A percentile compares a stretch with the other conserved stretches of the same genome.
Evolutionary conservation across 2,113 vertebrate species (phyloP).

Genomic region (Corynorhinus townsendii): DNA sequence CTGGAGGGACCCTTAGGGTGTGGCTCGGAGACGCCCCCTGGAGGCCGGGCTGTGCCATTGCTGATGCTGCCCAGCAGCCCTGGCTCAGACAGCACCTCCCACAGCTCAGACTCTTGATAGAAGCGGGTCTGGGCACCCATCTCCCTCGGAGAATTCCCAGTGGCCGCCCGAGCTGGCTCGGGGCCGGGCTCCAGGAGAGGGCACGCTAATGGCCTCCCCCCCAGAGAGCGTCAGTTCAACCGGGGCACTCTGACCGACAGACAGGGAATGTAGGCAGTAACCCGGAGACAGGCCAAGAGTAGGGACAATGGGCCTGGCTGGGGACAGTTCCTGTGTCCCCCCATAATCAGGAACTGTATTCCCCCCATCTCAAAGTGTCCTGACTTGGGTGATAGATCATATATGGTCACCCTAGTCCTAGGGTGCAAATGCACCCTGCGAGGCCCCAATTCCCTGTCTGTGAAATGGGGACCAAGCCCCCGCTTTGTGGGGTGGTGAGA

Average conservation of each 20-base stretch:
- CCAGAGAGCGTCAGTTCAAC: neutral
- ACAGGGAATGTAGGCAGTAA: fast-evolving
- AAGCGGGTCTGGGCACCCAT: neutral
- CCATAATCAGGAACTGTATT: neutral
- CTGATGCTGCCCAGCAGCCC: neutral
- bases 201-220: neutral
- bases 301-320: neutral
- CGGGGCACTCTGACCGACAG: fast-evolving
- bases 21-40: neutral
- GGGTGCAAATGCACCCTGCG: neutral
- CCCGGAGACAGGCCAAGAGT: neutral
- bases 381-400: neutral
- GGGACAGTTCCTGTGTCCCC: neutral
- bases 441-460: neutral
- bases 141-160: neutral
- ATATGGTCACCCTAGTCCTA: neutral
- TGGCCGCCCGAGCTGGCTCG: fast-evolving
- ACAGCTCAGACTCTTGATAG: neutral
- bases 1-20: neutral
- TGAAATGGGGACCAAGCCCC: neutral
- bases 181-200: too few relatives aligned
- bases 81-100: neutral
- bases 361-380: neutral
- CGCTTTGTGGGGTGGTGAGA: neutral
- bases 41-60: neutral